A percentile compares a stretch with the other conserved stretches of the same genome.
phyloP scores from a whole-genome alignment of 23 tunicate species.

The Styela clava region DNA sequence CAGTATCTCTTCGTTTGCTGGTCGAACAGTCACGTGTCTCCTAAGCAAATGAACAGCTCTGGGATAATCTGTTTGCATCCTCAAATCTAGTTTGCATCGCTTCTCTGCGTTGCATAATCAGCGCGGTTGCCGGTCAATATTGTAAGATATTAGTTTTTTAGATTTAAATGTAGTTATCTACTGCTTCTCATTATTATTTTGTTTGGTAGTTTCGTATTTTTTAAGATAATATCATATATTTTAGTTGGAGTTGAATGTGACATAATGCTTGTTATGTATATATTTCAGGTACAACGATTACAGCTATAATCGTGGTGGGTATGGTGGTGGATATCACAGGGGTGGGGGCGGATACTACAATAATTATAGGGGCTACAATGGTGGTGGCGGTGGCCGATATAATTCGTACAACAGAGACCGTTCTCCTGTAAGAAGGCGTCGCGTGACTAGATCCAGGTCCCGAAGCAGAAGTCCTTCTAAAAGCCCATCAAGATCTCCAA shows the following conservation, averaged over 20 bases:
- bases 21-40: not conserved
- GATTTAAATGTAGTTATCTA: not conserved
- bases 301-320: not conserved
- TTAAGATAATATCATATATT: too few relatives aligned
- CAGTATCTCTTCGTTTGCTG: not conserved
- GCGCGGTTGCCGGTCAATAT: too few relatives aligned
- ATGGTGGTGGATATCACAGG: not conserved
- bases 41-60: not conserved
- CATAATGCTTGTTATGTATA: too few relatives aligned
- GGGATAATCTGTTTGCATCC: not conserved
- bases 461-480: not conserved
- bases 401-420: not conserved
- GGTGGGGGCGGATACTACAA: not conserved
- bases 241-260: too few relatives aligned
- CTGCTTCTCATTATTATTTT: not conserved
- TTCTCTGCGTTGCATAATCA: too few relatives aligned
- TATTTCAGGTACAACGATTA: not conserved
- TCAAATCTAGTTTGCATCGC: not conserved
- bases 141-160: slow-evolving; percentile 4
- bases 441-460: not conserved
- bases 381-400: not conserved
- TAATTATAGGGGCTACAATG: not conserved
- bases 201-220: too few relatives aligned
- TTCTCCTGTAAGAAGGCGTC: not conserved
- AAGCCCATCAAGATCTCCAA: not conserved